Evolutionary conservation across 2,113 vertebrate genomes (phyloP), one percentile per base, ranked within the genome.

Genomic region (Lamprotornis superbus): DNA sequence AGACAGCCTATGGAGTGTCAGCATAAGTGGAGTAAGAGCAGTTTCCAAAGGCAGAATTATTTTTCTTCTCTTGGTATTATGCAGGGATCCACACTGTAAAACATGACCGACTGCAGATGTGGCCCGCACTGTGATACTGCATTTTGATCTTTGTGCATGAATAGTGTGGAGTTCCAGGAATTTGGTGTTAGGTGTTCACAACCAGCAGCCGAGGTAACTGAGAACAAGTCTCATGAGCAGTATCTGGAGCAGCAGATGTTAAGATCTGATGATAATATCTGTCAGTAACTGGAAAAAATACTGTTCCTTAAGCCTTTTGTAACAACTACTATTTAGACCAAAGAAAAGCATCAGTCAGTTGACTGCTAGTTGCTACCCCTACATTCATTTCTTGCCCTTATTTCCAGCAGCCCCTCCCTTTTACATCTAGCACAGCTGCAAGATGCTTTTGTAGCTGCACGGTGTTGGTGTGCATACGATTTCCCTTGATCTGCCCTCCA

Each of bases 391-490:
- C 35, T 90, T 78, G 10, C 47, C 22, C 37, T 84, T 78, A 60
- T 78, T 46, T 79, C 22, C 74, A 70, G 52, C 65, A 87, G 50
- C 19, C 23, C 3, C 27, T 87, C 20, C 17, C 18, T 50, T 74
- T 40, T 39, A n/a, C 10, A 10, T 13, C 14, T 4, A 68, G 46
- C 56, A 35, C 25, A 70, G 69, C 73, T 89, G 42, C 59, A 80
- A 28, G 69, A 49, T 46, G 49, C 42, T 24, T 67, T 12, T 37
- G 56, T 56, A 47, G 42, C 31, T 65, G 63, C 10, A 3, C 0
- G 1, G 12, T 27, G 31, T 49, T 27, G 39, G 28, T 7, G 4
- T n/a, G 28, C 4, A 3, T 1, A 49, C 23, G 23, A 11, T 46
- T 80, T 30, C 25, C 25, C 33, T 65, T 47, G n/a, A 50, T n/a